Percentiles rank a stretch among this genome's conserved stretches.
phyloP scores from a whole-genome alignment of 2,113 vertebrate genomes.

The Pelmatolapia mariae region DNA sequence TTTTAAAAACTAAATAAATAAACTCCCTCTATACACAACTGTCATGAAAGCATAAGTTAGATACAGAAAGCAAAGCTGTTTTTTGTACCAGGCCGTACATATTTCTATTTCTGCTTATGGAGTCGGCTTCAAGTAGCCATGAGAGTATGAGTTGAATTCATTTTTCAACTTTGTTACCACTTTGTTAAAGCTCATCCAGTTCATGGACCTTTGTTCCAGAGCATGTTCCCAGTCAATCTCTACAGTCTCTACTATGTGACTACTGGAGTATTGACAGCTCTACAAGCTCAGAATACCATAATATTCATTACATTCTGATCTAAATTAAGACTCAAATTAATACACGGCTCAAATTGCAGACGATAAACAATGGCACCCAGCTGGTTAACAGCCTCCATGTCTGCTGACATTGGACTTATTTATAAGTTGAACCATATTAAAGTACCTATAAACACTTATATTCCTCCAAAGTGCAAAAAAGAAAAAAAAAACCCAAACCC shows the following conservation, averaged over 20 bases:
- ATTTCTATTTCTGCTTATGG: not conserved
- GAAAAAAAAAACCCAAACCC: rapidly evolving
- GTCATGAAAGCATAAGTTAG: not conserved
- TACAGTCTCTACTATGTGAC: not conserved
- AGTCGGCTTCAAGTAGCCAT: not conserved
- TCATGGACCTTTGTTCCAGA: not conserved
- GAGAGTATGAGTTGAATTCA: not conserved
- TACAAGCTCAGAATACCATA: not conserved
- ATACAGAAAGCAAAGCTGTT: not conserved
- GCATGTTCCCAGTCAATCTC: not conserved
- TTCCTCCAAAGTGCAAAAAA: not conserved
- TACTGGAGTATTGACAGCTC: not conserved
- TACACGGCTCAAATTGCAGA: not conserved
- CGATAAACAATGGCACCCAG: not conserved
- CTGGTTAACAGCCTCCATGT: not conserved
- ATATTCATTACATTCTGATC: not conserved
- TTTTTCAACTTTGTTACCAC: not conserved
- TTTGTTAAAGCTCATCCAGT: not conserved
- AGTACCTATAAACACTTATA: not conserved
- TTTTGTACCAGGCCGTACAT: not conserved
- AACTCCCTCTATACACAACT: not conserved
- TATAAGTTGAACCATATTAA: not conserved
- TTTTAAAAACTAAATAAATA: not conserved
- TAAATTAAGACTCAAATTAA: not conserved
- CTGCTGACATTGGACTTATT: not conserved